phyloP scores from a whole-genome alignment of 2,113 vertebrate genomes.

The Spea multiplicata region DNA sequence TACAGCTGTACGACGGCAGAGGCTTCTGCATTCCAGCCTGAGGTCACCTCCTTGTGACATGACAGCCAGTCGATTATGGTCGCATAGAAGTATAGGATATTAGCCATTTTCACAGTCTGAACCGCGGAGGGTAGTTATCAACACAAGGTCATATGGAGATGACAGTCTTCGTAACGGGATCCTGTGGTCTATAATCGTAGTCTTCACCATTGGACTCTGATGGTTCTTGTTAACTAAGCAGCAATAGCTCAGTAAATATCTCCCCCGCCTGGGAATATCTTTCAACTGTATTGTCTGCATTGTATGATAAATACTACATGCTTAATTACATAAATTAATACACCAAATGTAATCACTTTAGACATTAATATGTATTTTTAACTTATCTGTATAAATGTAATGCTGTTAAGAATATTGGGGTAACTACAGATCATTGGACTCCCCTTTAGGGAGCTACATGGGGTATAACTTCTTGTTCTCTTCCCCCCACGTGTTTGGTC shows the following conservation, averaged over 20 bases:
- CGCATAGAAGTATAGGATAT: not conserved
- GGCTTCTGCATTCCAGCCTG: not conserved
- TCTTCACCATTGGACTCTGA: not conserved
- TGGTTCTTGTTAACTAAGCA: not conserved
- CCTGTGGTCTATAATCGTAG: not conserved
- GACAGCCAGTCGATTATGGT: not conserved
- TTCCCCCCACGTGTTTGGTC: no score
- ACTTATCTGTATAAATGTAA: no score
- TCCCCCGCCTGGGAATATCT: no score
- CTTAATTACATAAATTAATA: no score
- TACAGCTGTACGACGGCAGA: not conserved
- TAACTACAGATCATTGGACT: no score
- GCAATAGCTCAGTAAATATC: not conserved
- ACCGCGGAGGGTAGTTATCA: not conserved
- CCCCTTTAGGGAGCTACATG: no score
- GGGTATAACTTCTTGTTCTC: no score
- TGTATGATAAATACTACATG: no score
- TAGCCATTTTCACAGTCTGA: slow-evolving; percentile 3
- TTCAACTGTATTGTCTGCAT: no score
- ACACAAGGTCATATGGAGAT: slow-evolving; percentile 3
- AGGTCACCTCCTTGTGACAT: slow-evolving; percentile 13
- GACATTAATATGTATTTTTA: no score
- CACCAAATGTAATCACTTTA: no score
- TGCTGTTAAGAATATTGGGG: no score
- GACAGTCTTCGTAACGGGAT: not conserved